Base-by-base conservation (phyloP, 2,113 vertebrate species). In the Sigmodon hispidus region DNA sequence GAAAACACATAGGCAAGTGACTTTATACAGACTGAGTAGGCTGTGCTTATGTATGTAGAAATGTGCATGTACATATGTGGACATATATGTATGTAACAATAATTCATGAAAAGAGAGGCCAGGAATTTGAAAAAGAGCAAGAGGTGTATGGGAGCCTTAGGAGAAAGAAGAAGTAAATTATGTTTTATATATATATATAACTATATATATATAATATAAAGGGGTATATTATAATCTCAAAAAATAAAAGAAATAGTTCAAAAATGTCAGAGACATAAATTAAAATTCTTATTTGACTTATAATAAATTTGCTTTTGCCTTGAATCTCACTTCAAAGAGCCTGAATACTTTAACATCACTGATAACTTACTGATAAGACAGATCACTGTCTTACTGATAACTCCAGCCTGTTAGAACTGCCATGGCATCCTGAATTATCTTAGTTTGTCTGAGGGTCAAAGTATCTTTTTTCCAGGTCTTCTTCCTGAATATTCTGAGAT, bases 291-390 rank as follows among this genome's bases (percentile, higher is more conserved):
- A 59, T 3, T 91, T 90, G 21, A 81, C 19, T 92, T 57, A 15
- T 26, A 90, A 69, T 48, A 89, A 84, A 7, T 81, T 85, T 48
- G 15, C n/a, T 92, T 95, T 88, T 84, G 59, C 75, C 40, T 87
- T 96, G 43, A 93, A 81, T 94, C 36, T 63, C 31, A 92, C 65
- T 80, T 34, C 65, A 57, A 97, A 65, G 31, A 52, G 7, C 11
- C 59, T 67, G 3, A 77, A 45, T 80, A 31, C 57, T 16, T 85
- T 88, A 50, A 72, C 19, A 40, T 45, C 40, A 40, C 36, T 12
- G 0, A n/a, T n/a, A n/a, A n/a, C n/a, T n/a, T n/a, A n/a, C n/a
- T n/a, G n/a, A n/a, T n/a, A n/a, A n/a, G n/a, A n/a, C n/a, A n/a
- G n/a, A n/a, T n/a, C n/a, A n/a, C n/a, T n/a, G 45, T 48, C 65